These are phyloP conservation scores for Periophthalmus magnuspinnatus DNA, from an alignment of 2,797 vertebrate genomes.

Conservation along the genomic window DNA sequence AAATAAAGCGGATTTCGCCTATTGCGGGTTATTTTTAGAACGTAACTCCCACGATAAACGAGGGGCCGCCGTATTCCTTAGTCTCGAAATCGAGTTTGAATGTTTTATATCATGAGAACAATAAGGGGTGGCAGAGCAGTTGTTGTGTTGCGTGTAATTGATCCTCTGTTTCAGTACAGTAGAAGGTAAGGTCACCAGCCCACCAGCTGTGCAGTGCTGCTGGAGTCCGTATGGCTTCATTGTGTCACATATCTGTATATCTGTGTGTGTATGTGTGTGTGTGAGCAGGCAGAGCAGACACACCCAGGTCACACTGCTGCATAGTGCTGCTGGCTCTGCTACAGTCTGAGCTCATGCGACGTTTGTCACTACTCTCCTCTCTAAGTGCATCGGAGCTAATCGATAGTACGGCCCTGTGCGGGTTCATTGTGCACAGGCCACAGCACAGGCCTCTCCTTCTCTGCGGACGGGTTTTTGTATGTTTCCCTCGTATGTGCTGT, in stretches of 20 bases:
- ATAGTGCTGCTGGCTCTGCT: constrained; percentile 58
- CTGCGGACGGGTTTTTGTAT: neutral
- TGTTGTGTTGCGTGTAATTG: neutral
- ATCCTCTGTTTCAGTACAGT: neutral
- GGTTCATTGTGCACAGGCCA: neutral
- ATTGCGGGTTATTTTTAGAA: too few species aligned
- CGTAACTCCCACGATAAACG: too few species aligned
- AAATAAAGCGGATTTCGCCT: too few species aligned
- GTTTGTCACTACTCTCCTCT: neutral
- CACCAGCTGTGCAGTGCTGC: neutral
- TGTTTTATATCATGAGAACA: too few species aligned
- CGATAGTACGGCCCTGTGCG: constrained; percentile 15
- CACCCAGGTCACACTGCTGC: constrained; percentile 64
- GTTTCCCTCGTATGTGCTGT: neutral
- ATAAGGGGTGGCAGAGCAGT: neutral
- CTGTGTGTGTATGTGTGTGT: neutral
- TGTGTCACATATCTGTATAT: neutral
- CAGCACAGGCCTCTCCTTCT: neutral
- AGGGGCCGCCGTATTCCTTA: too few species aligned
- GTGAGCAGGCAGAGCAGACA: constrained; percentile 19
- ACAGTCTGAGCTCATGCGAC: constrained; percentile 37
- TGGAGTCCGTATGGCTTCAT: neutral
- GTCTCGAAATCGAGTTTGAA: too few species aligned
- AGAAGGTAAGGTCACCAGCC: neutral
- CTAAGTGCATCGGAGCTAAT: constrained; percentile 7